phyloP scores from a whole-genome alignment of 2,888 invertebrate genomes.

The Dyspetes luteomarginatus region DNA sequence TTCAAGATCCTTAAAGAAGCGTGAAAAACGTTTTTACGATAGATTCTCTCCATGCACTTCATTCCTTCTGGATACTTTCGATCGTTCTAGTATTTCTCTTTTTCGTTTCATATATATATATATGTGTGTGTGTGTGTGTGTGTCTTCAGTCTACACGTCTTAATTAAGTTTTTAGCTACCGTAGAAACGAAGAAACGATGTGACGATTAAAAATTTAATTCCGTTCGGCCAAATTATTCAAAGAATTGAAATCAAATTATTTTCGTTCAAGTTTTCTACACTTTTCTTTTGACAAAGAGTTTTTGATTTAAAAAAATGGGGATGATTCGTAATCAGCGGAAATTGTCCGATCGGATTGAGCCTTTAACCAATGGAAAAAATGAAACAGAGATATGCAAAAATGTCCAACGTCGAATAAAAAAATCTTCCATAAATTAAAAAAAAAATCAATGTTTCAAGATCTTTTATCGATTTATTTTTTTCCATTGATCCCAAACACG shows the following conservation, averaged over 20 bases:
- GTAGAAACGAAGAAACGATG: neutral
- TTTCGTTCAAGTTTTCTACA: too few species aligned
- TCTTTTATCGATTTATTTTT: too few species aligned
- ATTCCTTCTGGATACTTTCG: constrained; percentile 22
- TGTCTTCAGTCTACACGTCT: neutral
- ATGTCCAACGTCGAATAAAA: too few species aligned
- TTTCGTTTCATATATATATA: constrained; percentile 1
- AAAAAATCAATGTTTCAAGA: too few species aligned
- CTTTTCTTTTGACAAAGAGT: neutral
- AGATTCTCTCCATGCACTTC: constrained; percentile 18
- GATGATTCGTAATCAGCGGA: too few species aligned
- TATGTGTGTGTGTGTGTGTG: neutral
- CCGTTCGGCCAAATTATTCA: too few species aligned
- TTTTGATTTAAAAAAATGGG: neutral
- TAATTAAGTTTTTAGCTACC: neutral
- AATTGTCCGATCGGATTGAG: too few species aligned
- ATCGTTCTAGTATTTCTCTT: constrained; percentile 9
- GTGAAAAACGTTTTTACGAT: constrained; percentile 43
- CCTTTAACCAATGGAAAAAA: too few species aligned
- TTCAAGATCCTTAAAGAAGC: constrained; percentile 47
- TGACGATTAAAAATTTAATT: neutral
- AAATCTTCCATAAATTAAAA: too few species aligned
- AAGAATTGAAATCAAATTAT: neutral
- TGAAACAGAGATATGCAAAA: too few species aligned
- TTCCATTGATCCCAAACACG: too few species aligned